Conservation (phyloP, 92 coral and sea anemone species). For the Actinernus sp. region DNA sequence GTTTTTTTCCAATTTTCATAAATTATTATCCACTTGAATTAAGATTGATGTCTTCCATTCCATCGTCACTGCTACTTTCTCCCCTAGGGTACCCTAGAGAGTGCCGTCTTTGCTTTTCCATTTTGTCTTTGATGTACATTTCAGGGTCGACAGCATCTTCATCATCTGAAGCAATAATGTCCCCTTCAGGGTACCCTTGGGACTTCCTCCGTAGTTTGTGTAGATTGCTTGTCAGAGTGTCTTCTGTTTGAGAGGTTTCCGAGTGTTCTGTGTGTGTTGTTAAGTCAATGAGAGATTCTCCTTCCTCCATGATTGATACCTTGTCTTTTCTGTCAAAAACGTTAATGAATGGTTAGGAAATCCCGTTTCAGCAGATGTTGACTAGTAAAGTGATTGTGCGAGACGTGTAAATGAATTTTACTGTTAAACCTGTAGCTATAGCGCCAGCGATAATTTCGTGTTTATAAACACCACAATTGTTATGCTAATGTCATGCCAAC, state of each 20-base stretch:
- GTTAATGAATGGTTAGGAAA: too few relatives aligned
- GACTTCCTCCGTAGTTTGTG: conserved; percentile 65
- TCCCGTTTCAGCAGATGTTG: too few relatives aligned
- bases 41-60: conserved; percentile 20
- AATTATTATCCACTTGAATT: too few relatives aligned
- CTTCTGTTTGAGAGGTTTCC: neutral
- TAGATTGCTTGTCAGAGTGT: conserved; percentile 1
- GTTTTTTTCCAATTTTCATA: too few relatives aligned
- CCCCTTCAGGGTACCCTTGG: conserved; percentile 66
- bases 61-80: conserved; percentile 40
- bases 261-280: neutral
- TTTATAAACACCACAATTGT: too few relatives aligned
- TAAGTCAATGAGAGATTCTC: conserved; percentile 3
- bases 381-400: too few relatives aligned
- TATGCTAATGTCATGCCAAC: too few relatives aligned
- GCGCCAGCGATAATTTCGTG: too few relatives aligned
- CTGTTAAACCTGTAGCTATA: too few relatives aligned
- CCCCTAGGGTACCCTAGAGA: conserved; percentile 55
- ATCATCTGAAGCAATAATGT: conserved; percentile 36
- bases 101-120: conserved; percentile 53
- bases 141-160: conserved; percentile 29
- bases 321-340: neutral
- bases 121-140: conserved; percentile 39
- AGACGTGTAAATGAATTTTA: too few relatives aligned
- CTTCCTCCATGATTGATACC: conserved; percentile 19